Percentiles rank a stretch among this genome's conserved stretches.
Evolutionary conservation across 2,888 invertebrate species (phyloP).

Genomic region (Zhuqinia jingwanae): DNA sequence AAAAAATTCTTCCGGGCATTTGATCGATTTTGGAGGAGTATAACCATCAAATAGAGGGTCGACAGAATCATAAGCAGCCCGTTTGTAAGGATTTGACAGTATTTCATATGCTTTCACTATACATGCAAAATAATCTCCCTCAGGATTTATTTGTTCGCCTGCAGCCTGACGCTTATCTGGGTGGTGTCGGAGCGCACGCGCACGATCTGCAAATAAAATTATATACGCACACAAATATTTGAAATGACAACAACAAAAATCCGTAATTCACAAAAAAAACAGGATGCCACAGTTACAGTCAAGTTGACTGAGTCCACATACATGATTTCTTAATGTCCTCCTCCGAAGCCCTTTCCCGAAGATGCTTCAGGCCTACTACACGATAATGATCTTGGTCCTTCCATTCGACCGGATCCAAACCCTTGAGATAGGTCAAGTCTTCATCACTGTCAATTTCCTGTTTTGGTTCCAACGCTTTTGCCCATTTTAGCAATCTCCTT

Average conservation of each 20-base stretch:
- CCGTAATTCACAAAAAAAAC: no score
- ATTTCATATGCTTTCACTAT: conserved; percentile 99
- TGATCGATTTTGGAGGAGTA: conserved; percentile 88
- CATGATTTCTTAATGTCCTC: conserved; percentile 97
- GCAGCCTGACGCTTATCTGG: conserved; percentile 97
- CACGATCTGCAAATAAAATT: no score
- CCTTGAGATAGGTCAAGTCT: conserved; percentile 91
- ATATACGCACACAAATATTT: no score
- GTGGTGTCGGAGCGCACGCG: conserved; percentile 96
- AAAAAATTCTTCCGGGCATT: conserved; percentile 80
- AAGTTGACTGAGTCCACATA: no score
- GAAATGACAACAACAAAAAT: no score
- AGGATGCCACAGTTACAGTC: no score
- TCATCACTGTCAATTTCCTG: conserved; percentile 83
- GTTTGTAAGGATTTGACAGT: conserved; percentile 88
- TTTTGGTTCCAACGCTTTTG: conserved; percentile 47
- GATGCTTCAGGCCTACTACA: conserved; percentile 93
- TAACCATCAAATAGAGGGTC: conserved; percentile 96
- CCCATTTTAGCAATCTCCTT: conserved; percentile 45
- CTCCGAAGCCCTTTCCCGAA: conserved; percentile 92
- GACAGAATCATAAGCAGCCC: conserved; percentile 97
- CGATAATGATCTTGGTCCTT: conserved; percentile 99
- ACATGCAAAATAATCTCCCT: conserved; percentile 99
- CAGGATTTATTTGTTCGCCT: conserved; percentile 92
- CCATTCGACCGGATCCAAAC: conserved; percentile 97